Evolutionary conservation across 1,140 invertebrate genomes (phyloP), one percentile per base, ranked within the genome.

Genomic region (Drosophila nannoptera): DNA sequence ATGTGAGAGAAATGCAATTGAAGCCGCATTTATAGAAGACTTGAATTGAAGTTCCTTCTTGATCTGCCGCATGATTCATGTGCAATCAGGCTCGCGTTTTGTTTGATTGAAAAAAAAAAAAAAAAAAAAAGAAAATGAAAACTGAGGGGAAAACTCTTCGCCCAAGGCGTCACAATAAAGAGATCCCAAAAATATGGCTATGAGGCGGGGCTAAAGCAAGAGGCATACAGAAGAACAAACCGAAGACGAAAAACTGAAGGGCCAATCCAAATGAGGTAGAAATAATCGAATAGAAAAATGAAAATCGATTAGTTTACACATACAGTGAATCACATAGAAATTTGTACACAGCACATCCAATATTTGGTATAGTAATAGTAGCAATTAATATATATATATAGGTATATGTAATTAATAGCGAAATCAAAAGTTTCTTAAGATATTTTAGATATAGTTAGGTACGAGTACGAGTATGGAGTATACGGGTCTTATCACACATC

Each of bases 241-340:
- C 45, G 22, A 68, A 54, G 7, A 46, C 63, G 38, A 22, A 7
- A 71, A 50, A 55, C 32, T 4, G n/a, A 38, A 53, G 46, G 66
- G 65, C 38, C 8, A 58, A 61, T 49, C 38, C 32, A 42, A 73
- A 32, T 54, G 31, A 33, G 6, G 46, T 14, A 49, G 1, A 22
- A 22, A 22, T 22, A 66, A 33, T 56, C 42, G 49, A 64, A 59
- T 55, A 11, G n/a, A 68, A 54, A 64, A 59, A 59, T 12, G n/a
- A 68, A 58, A 64, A 69, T 58, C 77, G 60, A 87, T 68, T 71
- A 63, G 55, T 76, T 78, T 78, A 86, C 87, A 88, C 87, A 88
- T 88, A 88, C 87, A 88, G 87, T 88, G 82, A 88, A 86, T 88
- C 83, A 88, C 87, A 88, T 86, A 78, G 73, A 88, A 84, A 73